Evolutionary conservation across 2,888 invertebrate genomes (phyloP), one percentile per base, ranked within the genome.

Genomic region (Junonia oenone): DNA sequence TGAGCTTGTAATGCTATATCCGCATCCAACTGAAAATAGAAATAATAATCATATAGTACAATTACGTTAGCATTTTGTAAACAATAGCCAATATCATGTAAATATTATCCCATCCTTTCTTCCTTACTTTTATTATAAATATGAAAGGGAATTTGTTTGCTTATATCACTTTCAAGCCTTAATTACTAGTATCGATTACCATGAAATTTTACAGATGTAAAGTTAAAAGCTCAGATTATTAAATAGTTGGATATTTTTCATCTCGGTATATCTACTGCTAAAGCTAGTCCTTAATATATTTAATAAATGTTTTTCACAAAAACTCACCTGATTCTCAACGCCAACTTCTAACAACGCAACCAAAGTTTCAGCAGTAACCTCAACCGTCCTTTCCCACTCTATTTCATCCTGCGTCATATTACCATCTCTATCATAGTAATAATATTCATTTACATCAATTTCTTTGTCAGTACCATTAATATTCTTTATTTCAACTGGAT

Each of bases 321-420:
- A 26, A 43, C 43, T 22, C 15, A 91, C 91, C 78, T 91, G 86
- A 72, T 83, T 91, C 64, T 92, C 92, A 26, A 92, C 84, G 51
- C 92, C 93, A 63, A 93, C 91, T 81, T 93, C 92, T 61, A 93
- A 83, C 8, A 93, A 80, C 17, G 92, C 85, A 1, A 91, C 91
- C 45, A 93, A 78, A 1, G 93, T 93, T 68, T 93, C 93, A 0
- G 93, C 93, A 0, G 93, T 93, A 0, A 92, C 88, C 77, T 92
- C 92, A 4, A 93, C 91, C 52, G 85, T 90, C 61, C 92, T 87
- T 63, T 92, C 92, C 73, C 91, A 83, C 45, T 88, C 77, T 52
- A 90, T 80, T 60, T 84, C 81, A 33, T 90, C 84, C 31, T 86
- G 68, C 0, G 89, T 90, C 79, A 91, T 82, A 67, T 91, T 91